These are phyloP conservation scores for Drosophila greeni DNA, from an alignment of 2,888 invertebrate genomes.

Conservation along the genomic window DNA sequence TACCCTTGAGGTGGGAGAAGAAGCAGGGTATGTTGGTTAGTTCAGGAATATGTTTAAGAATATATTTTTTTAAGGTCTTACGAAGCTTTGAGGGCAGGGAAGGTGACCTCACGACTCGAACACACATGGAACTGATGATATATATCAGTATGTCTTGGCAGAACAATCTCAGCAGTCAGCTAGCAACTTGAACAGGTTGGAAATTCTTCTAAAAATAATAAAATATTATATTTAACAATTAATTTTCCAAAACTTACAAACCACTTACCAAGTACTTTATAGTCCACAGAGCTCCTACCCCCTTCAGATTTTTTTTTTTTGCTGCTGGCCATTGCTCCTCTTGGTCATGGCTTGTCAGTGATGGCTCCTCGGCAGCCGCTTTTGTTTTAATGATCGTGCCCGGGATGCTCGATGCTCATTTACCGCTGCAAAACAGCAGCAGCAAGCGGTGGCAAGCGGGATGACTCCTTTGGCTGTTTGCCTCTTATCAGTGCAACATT, in stretches of 20 bases:
- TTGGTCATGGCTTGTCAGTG: constrained; percentile 73
- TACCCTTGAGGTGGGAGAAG: not conserved
- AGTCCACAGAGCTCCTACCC: not conserved
- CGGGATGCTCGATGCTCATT: constrained; percentile 53
- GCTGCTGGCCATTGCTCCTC: constrained; percentile 39
- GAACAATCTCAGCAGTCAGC: not conserved
- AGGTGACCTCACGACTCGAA: too few species aligned
- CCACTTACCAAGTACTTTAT: not conserved
- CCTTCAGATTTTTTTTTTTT: constrained; percentile 5
- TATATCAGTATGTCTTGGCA: not conserved
- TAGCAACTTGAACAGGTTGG: not conserved
- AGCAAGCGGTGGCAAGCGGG: constrained; percentile 51
- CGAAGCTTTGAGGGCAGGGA: too few species aligned
- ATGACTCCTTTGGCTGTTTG: constrained; percentile 71
- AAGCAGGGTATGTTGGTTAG: not conserved
- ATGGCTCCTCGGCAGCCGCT: constrained; percentile 66
- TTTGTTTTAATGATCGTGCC: constrained; percentile 77
- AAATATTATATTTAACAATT: too few species aligned
- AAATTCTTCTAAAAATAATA: not conserved
- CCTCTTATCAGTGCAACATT: constrained; percentile 74
- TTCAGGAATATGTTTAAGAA: not conserved
- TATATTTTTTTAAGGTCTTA: too few species aligned
- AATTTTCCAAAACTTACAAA: too few species aligned
- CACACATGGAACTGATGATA: not conserved
- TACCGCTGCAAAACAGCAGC: constrained; percentile 49